A percentile compares a stretch with the other conserved stretches of the same genome.
Evolutionary conservation across 2,797 vertebrate species (phyloP).

Genomic region (Rallus crepitans): DNA sequence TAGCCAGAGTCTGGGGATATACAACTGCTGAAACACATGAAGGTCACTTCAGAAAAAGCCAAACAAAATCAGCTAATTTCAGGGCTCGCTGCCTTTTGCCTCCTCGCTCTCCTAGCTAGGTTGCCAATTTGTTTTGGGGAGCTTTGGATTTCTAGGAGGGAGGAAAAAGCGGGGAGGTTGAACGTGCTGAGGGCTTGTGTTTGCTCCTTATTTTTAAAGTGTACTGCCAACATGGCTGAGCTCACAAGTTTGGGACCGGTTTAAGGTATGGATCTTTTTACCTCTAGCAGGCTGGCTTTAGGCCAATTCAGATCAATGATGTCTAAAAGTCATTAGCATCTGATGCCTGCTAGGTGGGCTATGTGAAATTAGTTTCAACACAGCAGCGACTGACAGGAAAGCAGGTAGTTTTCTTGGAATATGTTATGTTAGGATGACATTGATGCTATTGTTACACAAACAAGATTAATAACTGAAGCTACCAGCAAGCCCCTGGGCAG

Average conservation of each 20-base stretch:
- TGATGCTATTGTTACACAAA: constrained; percentile 46
- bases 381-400: constrained; percentile 29
- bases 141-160: neutral
- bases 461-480: constrained; percentile 58
- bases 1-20: neutral
- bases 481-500: constrained; percentile 27
- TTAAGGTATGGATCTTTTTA: neutral
- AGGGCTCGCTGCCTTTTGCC: neutral
- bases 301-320: constrained; percentile 40
- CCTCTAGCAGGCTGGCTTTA: constrained; percentile 11
- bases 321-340: constrained; percentile 43
- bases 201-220: constrained; percentile 2
- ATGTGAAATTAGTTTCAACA: constrained; percentile 42
- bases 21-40: neutral
- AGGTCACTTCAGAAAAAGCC: constrained; percentile 1
- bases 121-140: neutral
- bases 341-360: constrained; percentile 40
- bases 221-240: neutral
- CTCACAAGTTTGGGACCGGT: neutral
- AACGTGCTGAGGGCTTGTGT: neutral
- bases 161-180: neutral
- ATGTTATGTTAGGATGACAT: constrained; percentile 16
- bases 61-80: constrained; percentile 24
- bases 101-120: neutral
- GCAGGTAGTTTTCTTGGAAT: constrained; percentile 49